These are phyloP conservation scores for Palaemon carinicauda DNA, from an alignment of 1,140 invertebrate species.

Conservation along the genomic window DNA sequence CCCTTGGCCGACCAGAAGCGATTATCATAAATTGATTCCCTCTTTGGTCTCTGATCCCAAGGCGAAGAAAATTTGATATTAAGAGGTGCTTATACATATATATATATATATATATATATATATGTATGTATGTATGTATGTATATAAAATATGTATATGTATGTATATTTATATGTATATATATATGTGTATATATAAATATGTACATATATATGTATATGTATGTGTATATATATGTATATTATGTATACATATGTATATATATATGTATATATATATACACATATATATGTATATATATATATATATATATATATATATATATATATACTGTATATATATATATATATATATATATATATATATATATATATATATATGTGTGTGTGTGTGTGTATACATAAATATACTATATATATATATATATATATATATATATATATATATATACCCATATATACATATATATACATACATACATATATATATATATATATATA, in stretches of 20 bases:
- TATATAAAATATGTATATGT: no score
- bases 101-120: no score
- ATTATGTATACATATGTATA: slow-evolving; percentile 6
- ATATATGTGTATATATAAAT: background rate
- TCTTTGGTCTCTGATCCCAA: no score
- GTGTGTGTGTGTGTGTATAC: background rate
- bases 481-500: no score
- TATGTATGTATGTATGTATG: no score
- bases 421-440: background rate
- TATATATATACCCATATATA: no score
- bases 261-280: background rate
- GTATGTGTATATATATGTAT: background rate
- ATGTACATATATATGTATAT: background rate
- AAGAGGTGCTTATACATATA: no score
- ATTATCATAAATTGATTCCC: no score
- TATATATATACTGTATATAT: background rate
- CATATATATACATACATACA: no score
- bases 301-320: background rate
- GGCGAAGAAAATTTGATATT: no score
- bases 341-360: slow-evolving; percentile 9
- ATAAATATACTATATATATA: background rate
- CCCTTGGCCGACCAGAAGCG: no score
- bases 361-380: background rate
- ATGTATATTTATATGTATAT: no score
- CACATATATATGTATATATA: background rate